phyloP scores from a whole-genome alignment of 2,113 vertebrate genomes.

The Embiotoca jacksoni region DNA sequence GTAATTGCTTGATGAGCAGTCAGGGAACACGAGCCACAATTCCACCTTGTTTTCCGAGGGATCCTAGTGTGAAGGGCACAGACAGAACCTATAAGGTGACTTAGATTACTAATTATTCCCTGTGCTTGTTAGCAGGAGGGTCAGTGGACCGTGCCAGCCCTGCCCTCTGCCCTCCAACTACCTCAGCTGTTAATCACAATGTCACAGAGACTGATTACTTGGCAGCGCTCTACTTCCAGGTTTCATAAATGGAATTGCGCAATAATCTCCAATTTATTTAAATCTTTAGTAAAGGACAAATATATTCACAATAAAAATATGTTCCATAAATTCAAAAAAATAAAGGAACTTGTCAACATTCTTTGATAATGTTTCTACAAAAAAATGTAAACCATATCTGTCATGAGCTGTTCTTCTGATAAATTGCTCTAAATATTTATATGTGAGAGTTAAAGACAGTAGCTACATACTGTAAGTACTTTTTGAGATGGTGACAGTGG shows the following conservation, averaged over 20 bases:
- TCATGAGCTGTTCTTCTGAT: background rate
- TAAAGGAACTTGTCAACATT: too few species aligned
- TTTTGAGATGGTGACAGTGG: slow-evolving; percentile 58
- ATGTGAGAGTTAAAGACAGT: slow-evolving; percentile 33
- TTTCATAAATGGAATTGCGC: slow-evolving; percentile 14
- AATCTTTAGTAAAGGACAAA: background rate
- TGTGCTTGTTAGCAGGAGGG: slow-evolving; percentile 62
- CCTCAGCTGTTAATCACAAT: slow-evolving; percentile 65
- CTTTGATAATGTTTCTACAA: too few species aligned
- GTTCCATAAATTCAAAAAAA: too few species aligned
- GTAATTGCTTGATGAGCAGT: slow-evolving; percentile 77
- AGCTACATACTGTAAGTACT: slow-evolving; percentile 33
- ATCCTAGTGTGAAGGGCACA: slow-evolving; percentile 81
- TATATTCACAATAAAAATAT: background rate
- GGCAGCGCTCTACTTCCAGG: slow-evolving; percentile 30
- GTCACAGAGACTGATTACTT: slow-evolving; percentile 68
- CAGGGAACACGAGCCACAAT: slow-evolving; percentile 48
- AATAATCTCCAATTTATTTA: slow-evolving; percentile 21
- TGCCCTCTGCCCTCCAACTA: slow-evolving; percentile 62
- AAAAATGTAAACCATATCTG: background rate
- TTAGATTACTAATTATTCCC: slow-evolving; percentile 78
- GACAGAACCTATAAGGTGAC: slow-evolving; percentile 72
- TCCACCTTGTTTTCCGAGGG: slow-evolving; percentile 72
- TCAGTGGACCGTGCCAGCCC: slow-evolving; percentile 64
- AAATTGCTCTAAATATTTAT: background rate